Percentiles rank a stretch among this genome's conserved stretches.
phyloP scores from a whole-genome alignment of 2,888 invertebrate species.

The Habroteleia sp. region DNA sequence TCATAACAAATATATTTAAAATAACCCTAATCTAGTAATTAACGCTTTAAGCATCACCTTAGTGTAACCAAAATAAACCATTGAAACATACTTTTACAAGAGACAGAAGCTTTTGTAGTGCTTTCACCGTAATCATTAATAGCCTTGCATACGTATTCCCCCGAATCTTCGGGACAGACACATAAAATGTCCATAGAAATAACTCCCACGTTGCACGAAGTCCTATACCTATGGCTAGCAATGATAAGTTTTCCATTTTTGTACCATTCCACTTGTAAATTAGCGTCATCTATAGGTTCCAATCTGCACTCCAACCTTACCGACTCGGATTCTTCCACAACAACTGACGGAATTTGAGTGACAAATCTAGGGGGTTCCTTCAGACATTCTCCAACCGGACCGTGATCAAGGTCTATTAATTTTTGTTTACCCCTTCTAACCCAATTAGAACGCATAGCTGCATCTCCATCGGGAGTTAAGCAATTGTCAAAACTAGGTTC shows the following conservation, averaged over 20 bases:
- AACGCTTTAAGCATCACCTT: no score
- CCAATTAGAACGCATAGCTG: constrained; percentile 96
- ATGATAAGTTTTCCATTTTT: constrained; percentile 94
- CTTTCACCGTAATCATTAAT: constrained; percentile 96
- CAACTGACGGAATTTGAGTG: constrained; percentile 91
- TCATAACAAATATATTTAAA: no score
- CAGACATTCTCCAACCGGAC: constrained; percentile 87
- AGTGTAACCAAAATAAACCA: no score
- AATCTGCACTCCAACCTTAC: constrained; percentile 97
- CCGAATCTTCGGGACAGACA: constrained; percentile 96
- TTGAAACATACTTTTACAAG: constrained; percentile 89
- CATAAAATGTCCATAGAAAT: constrained; percentile 95
- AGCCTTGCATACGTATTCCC: constrained; percentile 96
- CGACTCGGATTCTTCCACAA: constrained; percentile 94
- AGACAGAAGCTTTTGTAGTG: constrained; percentile 90
- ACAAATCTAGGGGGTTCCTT: constrained; percentile 92
- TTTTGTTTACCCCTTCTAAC: no score
- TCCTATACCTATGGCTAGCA: constrained; percentile 94
- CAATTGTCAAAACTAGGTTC: constrained; percentile 95
- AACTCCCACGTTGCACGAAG: constrained; percentile 96
- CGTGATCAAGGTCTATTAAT: constrained; percentile 92
- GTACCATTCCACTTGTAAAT: constrained; percentile 95
- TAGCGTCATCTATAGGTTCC: constrained; percentile 96
- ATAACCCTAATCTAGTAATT: no score
- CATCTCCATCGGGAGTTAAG: constrained; percentile 94